These are phyloP conservation scores for Miichthys miiuy DNA, from an alignment of 2,797 vertebrate genomes.

Conservation along the genomic window DNA sequence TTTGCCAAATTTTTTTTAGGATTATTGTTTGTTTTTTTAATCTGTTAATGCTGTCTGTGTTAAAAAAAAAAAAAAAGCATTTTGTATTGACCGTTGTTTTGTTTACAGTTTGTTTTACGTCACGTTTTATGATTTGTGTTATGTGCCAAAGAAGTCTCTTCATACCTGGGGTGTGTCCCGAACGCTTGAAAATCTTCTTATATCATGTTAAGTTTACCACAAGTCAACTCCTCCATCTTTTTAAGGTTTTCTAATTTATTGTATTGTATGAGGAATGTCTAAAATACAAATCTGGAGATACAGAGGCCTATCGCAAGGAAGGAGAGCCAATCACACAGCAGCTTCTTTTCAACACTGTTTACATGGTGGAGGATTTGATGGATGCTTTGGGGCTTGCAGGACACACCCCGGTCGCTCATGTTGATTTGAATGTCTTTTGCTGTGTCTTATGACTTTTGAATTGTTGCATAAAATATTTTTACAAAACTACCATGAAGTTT, in stretches of 20 bases:
- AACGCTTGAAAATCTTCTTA: slow-evolving; percentile 50
- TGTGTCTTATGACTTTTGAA: slow-evolving; percentile 68
- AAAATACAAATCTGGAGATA: slow-evolving; percentile 27
- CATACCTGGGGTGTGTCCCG: slow-evolving; percentile 64
- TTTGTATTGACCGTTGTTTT: slow-evolving; percentile 67
- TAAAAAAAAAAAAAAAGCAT: slow-evolving; percentile 40
- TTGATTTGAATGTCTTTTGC: slow-evolving; percentile 75
- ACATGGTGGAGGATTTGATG: slow-evolving; percentile 64
- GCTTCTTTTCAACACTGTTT: slow-evolving; percentile 74
- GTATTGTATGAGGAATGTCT: slow-evolving; percentile 47
- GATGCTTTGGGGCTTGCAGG: slow-evolving; percentile 46
- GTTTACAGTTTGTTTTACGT: slow-evolving; percentile 75
- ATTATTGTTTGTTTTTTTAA: slow-evolving; percentile 60
- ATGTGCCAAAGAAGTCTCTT: slow-evolving; percentile 85
- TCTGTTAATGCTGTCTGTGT: slow-evolving; percentile 64
- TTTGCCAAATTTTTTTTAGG: slow-evolving; percentile 73
- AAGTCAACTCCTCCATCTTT: slow-evolving; percentile 44
- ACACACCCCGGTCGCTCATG: slow-evolving; percentile 57
- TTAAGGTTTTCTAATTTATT: slow-evolving; percentile 68
- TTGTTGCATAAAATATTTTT: slow-evolving; percentile 80
- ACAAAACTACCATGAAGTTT: slow-evolving; percentile 55
- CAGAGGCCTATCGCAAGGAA: slow-evolving; percentile 25
- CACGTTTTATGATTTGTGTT: slow-evolving; percentile 76
- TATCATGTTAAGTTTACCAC: slow-evolving; percentile 46
- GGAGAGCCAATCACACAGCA: slow-evolving; percentile 59